These are phyloP conservation scores for Phycodurus eques DNA, from an alignment of 2,113 vertebrate species.

Conservation along the genomic window DNA sequence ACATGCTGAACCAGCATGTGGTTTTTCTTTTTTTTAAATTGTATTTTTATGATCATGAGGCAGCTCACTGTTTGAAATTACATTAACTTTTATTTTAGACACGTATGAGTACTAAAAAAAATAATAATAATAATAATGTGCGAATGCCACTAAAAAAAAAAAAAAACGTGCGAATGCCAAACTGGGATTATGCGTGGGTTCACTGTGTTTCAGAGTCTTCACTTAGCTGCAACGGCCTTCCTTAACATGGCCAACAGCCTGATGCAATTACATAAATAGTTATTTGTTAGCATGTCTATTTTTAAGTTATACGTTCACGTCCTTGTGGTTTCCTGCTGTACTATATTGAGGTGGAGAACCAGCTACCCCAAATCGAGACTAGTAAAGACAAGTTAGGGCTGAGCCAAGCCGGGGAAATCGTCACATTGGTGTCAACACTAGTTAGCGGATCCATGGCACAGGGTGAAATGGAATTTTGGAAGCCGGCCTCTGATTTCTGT, in stretches of 20 bases:
- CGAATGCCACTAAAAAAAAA: no score
- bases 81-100: no score
- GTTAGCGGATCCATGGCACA: constrained; percentile 32
- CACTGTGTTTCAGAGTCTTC: no score
- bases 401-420: not conserved
- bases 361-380: not conserved
- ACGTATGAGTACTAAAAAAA: no score
- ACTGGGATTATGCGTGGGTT: no score
- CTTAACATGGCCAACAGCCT: not conserved
- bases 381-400: not conserved
- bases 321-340: not conserved
- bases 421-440: constrained; percentile 34
- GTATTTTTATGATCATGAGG: no score
- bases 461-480: constrained; percentile 40
- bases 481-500: constrained; percentile 32
- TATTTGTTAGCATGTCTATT: not conserved
- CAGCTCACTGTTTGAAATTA: no score
- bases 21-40: no score
- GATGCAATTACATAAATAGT: not conserved
- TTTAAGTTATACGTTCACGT: not conserved
- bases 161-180: no score
- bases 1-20: no score
- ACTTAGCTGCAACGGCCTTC: not conserved
- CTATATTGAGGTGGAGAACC: not conserved
- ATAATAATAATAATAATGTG: no score